Percentiles rank a stretch among this genome's conserved stretches.
Evolutionary conservation across 2,888 invertebrate genomes (phyloP).

Genomic region (Spodoptera littoralis): DNA sequence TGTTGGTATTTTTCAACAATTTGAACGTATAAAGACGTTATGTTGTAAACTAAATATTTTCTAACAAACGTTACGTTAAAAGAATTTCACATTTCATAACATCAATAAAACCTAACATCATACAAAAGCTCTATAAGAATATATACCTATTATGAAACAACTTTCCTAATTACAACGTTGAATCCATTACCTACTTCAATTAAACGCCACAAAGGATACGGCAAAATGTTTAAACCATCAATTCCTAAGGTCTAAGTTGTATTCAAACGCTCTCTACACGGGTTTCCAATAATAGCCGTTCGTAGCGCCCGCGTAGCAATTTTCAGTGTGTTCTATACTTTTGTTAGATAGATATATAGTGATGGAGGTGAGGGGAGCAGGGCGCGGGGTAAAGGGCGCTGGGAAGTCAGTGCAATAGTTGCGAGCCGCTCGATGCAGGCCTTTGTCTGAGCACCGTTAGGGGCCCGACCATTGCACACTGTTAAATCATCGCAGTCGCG

Average conservation of each 20-base stretch:
- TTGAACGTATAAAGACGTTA: no score
- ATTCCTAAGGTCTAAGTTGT: slow-evolving; percentile 4
- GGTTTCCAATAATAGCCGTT: slow-evolving; percentile 23
- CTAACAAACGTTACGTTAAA: no score
- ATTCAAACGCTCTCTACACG: slow-evolving; percentile 2
- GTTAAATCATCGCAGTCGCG: slow-evolving; percentile 11
- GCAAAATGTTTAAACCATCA: neutral
- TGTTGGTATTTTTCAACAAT: neutral
- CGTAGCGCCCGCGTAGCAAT: slow-evolving; percentile 33
- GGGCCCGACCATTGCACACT: slow-evolving; percentile 37
- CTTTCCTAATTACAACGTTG: no score
- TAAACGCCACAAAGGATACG: neutral
- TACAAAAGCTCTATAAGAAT: no score
- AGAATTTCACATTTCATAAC: no score
- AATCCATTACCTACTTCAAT: neutral
- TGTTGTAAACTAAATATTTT: no score
- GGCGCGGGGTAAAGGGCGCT: slow-evolving; percentile 42
- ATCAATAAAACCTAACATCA: no score
- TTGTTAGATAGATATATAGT: slow-evolving; percentile 14
- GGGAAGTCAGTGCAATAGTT: slow-evolving; percentile 64
- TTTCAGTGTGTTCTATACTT: slow-evolving; percentile 40
- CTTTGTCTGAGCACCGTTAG: slow-evolving; percentile 72
- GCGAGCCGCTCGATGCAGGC: slow-evolving; percentile 71
- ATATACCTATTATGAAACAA: no score
- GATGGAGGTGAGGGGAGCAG: slow-evolving; percentile 29